A percentile compares a stretch with the other conserved stretches of the same genome.
These are phyloP conservation scores for Parazoanthus atlanticus DNA, from an alignment of 92 coral and sea anemone genomes.

Conservation along the genomic window DNA sequence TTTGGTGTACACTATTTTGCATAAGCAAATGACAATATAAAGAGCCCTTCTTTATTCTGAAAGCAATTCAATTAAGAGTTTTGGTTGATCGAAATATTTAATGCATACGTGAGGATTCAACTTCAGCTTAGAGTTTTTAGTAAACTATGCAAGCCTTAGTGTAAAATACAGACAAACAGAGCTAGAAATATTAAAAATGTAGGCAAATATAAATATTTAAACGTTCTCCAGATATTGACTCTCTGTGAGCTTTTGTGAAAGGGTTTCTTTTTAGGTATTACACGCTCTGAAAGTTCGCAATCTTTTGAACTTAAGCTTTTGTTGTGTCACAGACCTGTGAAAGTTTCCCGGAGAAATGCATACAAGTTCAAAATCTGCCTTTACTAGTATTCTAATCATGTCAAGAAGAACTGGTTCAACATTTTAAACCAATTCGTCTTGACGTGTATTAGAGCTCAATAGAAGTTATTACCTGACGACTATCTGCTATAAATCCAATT, in stretches of 20 bases:
- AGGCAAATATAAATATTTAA: too few relatives aligned
- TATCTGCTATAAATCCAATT: neutral
- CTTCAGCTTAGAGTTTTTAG: too few relatives aligned
- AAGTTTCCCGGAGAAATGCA: neutral
- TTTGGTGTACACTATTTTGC: too few relatives aligned
- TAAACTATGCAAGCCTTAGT: neutral
- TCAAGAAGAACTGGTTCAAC: neutral
- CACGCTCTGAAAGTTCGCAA: neutral
- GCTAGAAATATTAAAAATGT: too few relatives aligned
- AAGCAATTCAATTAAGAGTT: neutral
- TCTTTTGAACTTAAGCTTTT: neutral
- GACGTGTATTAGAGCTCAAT: neutral
- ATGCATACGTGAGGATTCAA: neutral
- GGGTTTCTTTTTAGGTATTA: neutral
- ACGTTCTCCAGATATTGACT: neutral
- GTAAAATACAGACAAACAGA: neutral
- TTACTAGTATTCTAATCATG: neutral
- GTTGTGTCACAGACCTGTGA: neutral
- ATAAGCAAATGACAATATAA: too few relatives aligned
- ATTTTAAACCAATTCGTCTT: neutral
- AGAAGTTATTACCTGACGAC: neutral
- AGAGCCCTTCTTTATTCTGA: neutral
- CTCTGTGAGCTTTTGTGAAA: too few relatives aligned
- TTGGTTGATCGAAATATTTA: neutral
- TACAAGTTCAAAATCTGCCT: neutral